phyloP scores from a whole-genome alignment of 23 tunicate genomes.

The Botrylloides violaceus region DNA sequence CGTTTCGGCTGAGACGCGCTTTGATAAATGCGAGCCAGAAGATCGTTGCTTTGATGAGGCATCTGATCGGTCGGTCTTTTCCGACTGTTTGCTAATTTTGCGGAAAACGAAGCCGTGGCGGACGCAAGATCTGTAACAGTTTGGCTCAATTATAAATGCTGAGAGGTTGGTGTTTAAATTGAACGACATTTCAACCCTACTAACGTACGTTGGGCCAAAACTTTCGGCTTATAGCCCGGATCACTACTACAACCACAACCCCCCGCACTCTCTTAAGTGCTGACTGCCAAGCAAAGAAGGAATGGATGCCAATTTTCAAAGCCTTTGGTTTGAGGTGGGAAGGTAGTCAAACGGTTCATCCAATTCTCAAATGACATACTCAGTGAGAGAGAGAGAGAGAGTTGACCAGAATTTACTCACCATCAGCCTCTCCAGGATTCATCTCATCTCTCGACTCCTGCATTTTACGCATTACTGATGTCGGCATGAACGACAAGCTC shows the following conservation, averaged over 20 bases:
- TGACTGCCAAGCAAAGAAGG: no score
- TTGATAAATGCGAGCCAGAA: constrained; percentile 15
- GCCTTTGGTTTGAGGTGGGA: no score
- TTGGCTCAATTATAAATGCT: neutral
- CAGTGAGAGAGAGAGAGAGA: no score
- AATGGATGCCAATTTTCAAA: no score
- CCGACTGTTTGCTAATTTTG: constrained; percentile 34
- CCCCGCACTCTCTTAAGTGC: no score
- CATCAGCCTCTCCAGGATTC: constrained; percentile 2
- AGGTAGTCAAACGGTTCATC: no score
- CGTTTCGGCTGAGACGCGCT: constrained; percentile 18
- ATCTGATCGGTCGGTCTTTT: neutral
- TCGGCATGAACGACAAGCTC: constrained; percentile 28
- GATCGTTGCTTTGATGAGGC: neutral
- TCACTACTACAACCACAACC: no score
- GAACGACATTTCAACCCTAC: neutral
- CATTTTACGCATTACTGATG: constrained; percentile 28
- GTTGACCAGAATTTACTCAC: no score
- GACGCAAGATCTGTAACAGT: constrained; percentile 20
- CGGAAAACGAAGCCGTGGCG: constrained; percentile 73
- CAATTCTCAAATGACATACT: no score
- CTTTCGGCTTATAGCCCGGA: no score
- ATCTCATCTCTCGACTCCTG: constrained; percentile 10
- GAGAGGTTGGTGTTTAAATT: neutral
- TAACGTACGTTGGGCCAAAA: no score